Conservation (phyloP, 2,113 vertebrate species). For the Petrocephalus microphthalmus region DNA sequence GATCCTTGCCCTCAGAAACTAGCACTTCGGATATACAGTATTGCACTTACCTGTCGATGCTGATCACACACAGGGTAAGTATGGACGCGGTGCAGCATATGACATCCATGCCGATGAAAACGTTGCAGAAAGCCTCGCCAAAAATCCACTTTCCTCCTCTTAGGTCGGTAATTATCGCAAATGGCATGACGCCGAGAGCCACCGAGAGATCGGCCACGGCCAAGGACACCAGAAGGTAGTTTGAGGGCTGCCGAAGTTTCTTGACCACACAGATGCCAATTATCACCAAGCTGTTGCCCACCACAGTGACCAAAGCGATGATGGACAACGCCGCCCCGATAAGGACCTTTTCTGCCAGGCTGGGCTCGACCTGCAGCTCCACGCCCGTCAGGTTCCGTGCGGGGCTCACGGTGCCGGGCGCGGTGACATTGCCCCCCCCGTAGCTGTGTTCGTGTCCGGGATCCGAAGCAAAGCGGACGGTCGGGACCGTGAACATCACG, state of each 20-base stretch:
- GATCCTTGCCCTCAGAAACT: neutral
- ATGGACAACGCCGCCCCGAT: conserved; percentile 25
- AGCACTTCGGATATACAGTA: neutral
- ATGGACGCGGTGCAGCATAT: conserved; percentile 33
- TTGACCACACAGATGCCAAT: conserved; percentile 28
- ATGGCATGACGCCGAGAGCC: conserved; percentile 30
- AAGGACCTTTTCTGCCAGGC: conserved; percentile 12
- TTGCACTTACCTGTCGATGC: conserved; percentile 28
- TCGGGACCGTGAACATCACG: conserved; percentile 16
- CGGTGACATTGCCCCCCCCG: neutral
- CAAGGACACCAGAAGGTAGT: conserved; percentile 32
- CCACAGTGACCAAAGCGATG: conserved; percentile 21
- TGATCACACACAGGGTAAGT: conserved; percentile 31
- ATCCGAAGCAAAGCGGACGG: neutral
- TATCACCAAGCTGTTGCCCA: conserved; percentile 28
- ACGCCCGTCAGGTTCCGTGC: neutral
- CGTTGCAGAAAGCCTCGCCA: conserved; percentile 28
- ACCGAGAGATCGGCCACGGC: conserved; percentile 33
- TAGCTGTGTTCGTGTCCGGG: neutral
- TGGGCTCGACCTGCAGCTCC: conserved; percentile 11
- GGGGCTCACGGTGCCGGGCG: neutral
- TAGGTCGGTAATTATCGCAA: conserved; percentile 30
- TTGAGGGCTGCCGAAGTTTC: conserved; percentile 32
- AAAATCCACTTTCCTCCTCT: conserved; percentile 29
- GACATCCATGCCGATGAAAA: conserved; percentile 34